Evolutionary conservation across 2,888 invertebrate genomes (phyloP), one percentile per base, ranked within the genome.

Genomic region (Eupithecia inturbata): DNA sequence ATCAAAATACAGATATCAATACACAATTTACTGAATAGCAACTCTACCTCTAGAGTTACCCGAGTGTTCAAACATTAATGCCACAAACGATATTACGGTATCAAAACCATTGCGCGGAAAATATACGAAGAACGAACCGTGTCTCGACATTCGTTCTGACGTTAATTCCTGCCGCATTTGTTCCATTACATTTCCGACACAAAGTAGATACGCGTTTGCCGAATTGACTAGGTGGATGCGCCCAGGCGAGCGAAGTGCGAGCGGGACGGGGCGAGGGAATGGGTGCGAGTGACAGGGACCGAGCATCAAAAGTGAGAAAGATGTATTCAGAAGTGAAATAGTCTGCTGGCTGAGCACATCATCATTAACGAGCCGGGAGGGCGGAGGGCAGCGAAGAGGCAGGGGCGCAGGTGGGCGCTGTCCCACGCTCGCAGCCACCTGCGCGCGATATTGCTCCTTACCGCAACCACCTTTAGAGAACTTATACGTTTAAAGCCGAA

Each of bases 271-370:
- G 83, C 84, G 90, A 89, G 88, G 78, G 77, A 72, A 68, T 77
- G 68, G 81, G 76, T 80, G 83, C 57, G 89, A 80, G 86, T 77
- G 85, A 93, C 79, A 87, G 85, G 89, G 93, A 93, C 83, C 85
- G 84, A 84, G 84, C 85, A 91, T 91, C 92, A 94, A 93, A 95
- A 95, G 95, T 95, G 95, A 95, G 95, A 95, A 95, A 95, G 95
- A 95, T 95, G 95, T 95, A 95, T 95, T 95, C 95, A 96, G 95
- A 96, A 96, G 96, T 96, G 96, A 96, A 96, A 95, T 96, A 96
- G 96, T 96, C 96, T 95, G 95, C 95, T 95, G 96, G 96, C 96
- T 95, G 96, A 95, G 95, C 96, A 96, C 96, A 96, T 96, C 96
- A 96, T 96, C 96, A 96, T 96, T 96, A 96, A 96, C 96, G 96